Evolutionary conservation across 23 tunicate species (phyloP).

Genomic region (Ascidia mentula): DNA sequence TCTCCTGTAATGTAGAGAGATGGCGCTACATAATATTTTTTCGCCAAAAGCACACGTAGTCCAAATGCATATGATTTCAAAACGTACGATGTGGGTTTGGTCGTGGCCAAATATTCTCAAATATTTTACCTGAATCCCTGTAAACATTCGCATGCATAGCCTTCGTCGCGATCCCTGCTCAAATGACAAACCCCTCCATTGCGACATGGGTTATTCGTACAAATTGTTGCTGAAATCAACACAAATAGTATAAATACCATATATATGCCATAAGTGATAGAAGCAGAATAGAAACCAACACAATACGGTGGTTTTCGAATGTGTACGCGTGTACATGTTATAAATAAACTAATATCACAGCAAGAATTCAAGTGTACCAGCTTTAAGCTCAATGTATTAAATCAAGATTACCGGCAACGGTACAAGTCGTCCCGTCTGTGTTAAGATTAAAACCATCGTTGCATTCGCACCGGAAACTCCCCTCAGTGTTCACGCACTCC

Average conservation of each 20-base stretch:
- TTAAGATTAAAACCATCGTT: neutral
- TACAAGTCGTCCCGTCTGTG: neutral
- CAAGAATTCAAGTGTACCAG: neutral
- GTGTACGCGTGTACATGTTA: too few relatives aligned
- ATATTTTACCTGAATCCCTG: conserved; percentile 19
- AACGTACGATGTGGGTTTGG: too few relatives aligned
- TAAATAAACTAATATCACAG: neutral
- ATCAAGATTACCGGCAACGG: neutral
- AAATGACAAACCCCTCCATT: conserved; percentile 7
- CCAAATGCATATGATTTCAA: too few relatives aligned
- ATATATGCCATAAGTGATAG: too few relatives aligned
- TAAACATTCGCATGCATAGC: neutral
- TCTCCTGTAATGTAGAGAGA: too few relatives aligned
- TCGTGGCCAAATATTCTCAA: too few relatives aligned
- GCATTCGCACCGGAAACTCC: conserved; percentile 5
- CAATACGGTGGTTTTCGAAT: too few relatives aligned
- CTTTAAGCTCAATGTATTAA: neutral
- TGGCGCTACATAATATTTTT: too few relatives aligned
- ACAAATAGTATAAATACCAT: neutral
- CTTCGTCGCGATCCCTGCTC: neutral
- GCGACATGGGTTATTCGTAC: conserved; percentile 4
- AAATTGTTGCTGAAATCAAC: neutral
- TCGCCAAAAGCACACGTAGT: too few relatives aligned
- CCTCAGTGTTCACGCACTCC: conserved; percentile 4
- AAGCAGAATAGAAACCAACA: too few relatives aligned